Percentiles rank a stretch among this genome's conserved stretches.
Conservation (phyloP, 2,797 vertebrate species). For the Tamandua tetradactyla region DNA sequence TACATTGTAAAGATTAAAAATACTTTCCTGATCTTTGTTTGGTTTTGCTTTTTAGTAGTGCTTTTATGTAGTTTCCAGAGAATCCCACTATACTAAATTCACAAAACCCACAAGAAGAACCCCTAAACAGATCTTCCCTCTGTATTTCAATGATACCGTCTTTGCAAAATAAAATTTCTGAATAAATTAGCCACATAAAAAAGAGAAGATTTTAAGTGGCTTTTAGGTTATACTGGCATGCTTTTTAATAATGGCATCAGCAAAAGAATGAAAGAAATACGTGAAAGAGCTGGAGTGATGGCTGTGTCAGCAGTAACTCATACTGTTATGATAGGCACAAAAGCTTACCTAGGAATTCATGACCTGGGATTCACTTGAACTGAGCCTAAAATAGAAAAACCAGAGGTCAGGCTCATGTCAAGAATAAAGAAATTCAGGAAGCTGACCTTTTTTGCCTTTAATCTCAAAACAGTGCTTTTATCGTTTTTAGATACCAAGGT, state of each 20-base stretch:
- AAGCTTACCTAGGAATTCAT: background rate
- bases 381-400: constrained; percentile 28
- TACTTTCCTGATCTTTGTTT: constrained; percentile 4
- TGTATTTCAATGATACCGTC: constrained; percentile 10
- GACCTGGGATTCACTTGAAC: background rate
- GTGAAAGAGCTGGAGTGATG: background rate
- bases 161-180: constrained; percentile 44
- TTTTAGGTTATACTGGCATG: background rate
- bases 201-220: background rate
- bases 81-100: background rate
- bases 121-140: background rate
- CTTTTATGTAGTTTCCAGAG: background rate
- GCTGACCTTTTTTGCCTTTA: constrained; percentile 59
- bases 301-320: constrained; percentile 55
- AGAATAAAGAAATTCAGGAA: constrained; percentile 27
- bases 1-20: background rate
- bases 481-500: constrained; percentile 45
- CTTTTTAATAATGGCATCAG: constrained; percentile 65
- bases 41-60: constrained; percentile 25
- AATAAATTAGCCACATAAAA: constrained; percentile 26
- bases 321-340: background rate
- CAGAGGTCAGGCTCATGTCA: background rate
- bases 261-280: constrained; percentile 57
- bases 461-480: constrained; percentile 14
- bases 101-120: constrained; percentile 7